These are phyloP conservation scores for Lasioglossum albipes DNA, from an alignment of 1,140 invertebrate genomes.

Conservation along the genomic window DNA sequence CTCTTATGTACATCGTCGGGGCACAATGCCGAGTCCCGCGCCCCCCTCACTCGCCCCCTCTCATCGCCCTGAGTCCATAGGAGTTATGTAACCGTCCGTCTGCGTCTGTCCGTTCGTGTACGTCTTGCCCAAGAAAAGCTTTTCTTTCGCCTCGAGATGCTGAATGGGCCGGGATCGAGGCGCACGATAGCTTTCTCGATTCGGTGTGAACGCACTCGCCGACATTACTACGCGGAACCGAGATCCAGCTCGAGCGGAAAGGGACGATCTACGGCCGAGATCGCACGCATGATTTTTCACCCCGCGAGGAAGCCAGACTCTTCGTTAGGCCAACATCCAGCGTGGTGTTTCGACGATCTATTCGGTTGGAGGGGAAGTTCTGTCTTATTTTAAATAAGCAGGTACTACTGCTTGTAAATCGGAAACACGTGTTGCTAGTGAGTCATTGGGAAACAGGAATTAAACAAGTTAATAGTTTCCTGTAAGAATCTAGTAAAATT, in stretches of 20 bases:
- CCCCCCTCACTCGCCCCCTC: neutral
- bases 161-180: slow-evolving; percentile 47
- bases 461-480: too few species aligned
- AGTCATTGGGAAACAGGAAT: too few species aligned
- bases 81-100: slow-evolving; percentile 65
- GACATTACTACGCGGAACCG: neutral
- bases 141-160: slow-evolving; percentile 54
- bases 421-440: too few species aligned
- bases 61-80: slow-evolving; percentile 1
- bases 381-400: too few species aligned
- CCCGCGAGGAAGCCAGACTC: neutral
- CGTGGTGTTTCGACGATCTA: too few species aligned
- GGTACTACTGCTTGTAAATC: too few species aligned
- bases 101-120: slow-evolving; percentile 31
- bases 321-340: too few species aligned
- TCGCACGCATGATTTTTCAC: slow-evolving; percentile 3
- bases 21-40: slow-evolving; percentile 31
- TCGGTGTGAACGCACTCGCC: slow-evolving; percentile 47
- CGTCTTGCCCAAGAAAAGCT: slow-evolving; percentile 40
- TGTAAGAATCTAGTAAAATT: too few species aligned
- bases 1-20: slow-evolving; percentile 29
- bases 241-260: slow-evolving; percentile 17
- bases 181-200: slow-evolving; percentile 59
- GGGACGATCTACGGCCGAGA: slow-evolving; percentile 1
- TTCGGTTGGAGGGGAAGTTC: too few species aligned